Percentiles rank a stretch among this genome's conserved stretches.
Evolutionary conservation across 2,797 vertebrate genomes (phyloP).

Genomic region (Melanotaenia boesemani): DNA sequence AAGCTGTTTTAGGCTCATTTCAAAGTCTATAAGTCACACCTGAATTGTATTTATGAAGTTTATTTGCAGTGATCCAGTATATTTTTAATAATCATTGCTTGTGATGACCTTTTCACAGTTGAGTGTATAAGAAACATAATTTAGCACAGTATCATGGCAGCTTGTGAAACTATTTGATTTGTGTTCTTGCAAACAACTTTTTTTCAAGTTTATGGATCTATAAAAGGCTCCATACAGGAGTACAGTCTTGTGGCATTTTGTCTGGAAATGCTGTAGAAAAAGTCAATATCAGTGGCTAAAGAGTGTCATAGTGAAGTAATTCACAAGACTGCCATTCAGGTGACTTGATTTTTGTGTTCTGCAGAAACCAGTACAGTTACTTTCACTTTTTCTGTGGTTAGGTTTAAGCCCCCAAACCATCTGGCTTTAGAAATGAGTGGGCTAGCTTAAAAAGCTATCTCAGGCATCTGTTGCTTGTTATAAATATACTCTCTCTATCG

Average conservation of each 20-base stretch:
- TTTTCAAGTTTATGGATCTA: background rate
- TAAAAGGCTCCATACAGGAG: background rate
- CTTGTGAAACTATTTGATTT: slow-evolving; percentile 7
- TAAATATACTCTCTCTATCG: background rate
- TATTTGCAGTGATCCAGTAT: slow-evolving; percentile 60
- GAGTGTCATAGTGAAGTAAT: background rate
- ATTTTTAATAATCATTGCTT: slow-evolving; percentile 67
- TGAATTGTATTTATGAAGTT: slow-evolving; percentile 76
- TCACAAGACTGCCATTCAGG: background rate
- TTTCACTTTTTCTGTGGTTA: background rate
- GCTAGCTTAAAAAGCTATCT: background rate
- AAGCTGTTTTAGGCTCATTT: slow-evolving; percentile 74
- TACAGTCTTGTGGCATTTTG: background rate
- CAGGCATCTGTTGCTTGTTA: background rate
- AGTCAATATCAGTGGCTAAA: background rate
- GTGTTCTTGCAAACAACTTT: background rate
- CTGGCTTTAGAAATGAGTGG: background rate
- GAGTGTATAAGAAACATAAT: slow-evolving; percentile 36
- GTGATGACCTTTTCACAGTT: slow-evolving; percentile 68
- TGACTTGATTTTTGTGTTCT: background rate
- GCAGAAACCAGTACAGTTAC: background rate
- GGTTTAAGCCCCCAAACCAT: background rate
- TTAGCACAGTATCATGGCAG: slow-evolving; percentile 13
- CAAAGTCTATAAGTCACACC: slow-evolving; percentile 73
- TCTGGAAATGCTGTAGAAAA: background rate